Base-by-base conservation (phyloP, 2,888 invertebrate genomes). In the Calameuta filiformis region DNA sequence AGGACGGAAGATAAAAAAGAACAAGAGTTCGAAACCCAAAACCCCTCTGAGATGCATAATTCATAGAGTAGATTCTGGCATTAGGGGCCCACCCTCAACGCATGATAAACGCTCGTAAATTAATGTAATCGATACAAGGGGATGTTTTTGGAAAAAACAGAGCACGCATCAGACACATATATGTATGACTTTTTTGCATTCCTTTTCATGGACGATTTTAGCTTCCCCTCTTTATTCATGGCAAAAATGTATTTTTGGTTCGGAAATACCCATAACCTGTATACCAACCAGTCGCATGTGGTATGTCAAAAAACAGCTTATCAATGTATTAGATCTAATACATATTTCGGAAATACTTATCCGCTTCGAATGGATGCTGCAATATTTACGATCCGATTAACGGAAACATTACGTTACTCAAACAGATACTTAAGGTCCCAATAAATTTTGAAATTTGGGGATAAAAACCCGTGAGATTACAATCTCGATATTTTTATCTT, bases 31-130 rank as follows among this genome's bases (percentile, higher is more conserved):
- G 77, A 85, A 83, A 73, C 78, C 73, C 78, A 76, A 79, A 31
- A 34, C 81, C 85, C 82, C 81, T 79, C 82, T 30, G 81, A 68
- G 79, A 86, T 87, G 86, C 84, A 86, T 87, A 86, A 87, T 87
- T 87, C 87, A 87, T 87, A 80, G 79, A 83, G 82, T 79, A 82
- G 78, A 34, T 12, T 34, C 12, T 71, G 71, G 31, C 71, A 11
- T 71, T 34, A 71, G 71, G 40, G 80, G 80, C 80, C 80, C 83
- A 79, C 81, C 80, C 83, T 77, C 79, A 83, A 80, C 74, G 75
- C 79, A 75, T 69, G 83, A 83, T 85, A 84, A 86, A 86, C 84
- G 83, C 80, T 81, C 83, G 85, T 85, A 84, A 86, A 83, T 85
- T 80, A 79, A 84, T 82, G 81, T 82, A 81, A 85, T 86, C 81